These are phyloP conservation scores for Drosophila guanche DNA, from an alignment of 1,140 invertebrate genomes.

Conservation along the genomic window DNA sequence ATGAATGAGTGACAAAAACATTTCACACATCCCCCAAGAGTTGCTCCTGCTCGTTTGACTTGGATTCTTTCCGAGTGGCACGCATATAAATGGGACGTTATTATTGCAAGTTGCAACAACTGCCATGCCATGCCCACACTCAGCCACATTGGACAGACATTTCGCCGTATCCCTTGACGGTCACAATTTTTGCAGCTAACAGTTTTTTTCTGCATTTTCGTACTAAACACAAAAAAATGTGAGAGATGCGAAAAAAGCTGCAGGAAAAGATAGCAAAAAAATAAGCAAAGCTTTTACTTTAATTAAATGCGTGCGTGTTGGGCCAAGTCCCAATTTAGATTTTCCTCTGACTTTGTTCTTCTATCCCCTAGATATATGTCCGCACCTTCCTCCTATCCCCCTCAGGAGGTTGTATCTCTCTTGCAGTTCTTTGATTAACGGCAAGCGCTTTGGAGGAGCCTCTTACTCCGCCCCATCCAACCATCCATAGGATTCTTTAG, in stretches of 20 bases:
- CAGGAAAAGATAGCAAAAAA: conserved; percentile 31
- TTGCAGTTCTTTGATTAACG: conserved; percentile 67
- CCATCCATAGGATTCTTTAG: conserved; percentile 34
- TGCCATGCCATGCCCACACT: conserved; percentile 1
- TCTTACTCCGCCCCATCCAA: conserved; percentile 5
- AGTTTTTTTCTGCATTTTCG: conserved; percentile 31
- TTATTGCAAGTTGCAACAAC: conserved; percentile 52
- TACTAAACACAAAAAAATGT: conserved; percentile 38
- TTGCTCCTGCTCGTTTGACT: no score
- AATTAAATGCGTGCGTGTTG: conserved; percentile 79
- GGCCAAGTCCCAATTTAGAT: conserved; percentile 68
- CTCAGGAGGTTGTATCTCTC: conserved; percentile 9
- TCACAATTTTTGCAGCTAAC: conserved; percentile 48
- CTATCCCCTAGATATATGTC: conserved; percentile 34
- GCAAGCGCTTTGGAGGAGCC: conserved; percentile 40
- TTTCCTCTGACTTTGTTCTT: conserved; percentile 57
- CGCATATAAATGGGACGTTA: conserved; percentile 75
- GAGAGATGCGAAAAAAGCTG: conserved; percentile 10
- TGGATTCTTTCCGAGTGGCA: conserved; percentile 23
- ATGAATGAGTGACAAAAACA: no score
- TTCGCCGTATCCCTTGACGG: conserved; percentile 54
- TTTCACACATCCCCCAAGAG: no score
- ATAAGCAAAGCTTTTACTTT: conserved; percentile 78
- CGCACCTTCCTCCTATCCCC: not conserved
- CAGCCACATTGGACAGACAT: conserved; percentile 31